These are phyloP conservation scores for Metacarcinus magister DNA, from an alignment of 2,888 invertebrate genomes.

Conservation along the genomic window DNA sequence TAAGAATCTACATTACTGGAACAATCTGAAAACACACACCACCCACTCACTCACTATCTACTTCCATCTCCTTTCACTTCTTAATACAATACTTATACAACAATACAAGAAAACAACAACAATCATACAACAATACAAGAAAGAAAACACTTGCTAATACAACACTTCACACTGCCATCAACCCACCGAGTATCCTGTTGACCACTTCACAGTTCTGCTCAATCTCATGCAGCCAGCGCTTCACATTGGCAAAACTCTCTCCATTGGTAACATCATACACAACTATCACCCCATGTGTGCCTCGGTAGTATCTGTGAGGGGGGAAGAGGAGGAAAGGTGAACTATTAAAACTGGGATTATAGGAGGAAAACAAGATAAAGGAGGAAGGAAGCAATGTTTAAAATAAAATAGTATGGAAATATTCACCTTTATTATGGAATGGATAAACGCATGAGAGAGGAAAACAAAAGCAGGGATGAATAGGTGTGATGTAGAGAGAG, in stretches of 20 bases:
- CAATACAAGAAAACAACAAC: too few relatives aligned
- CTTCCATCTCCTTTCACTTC: too few relatives aligned
- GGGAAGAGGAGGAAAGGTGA: slow-evolving; percentile 62
- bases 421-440: too few relatives aligned
- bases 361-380: background rate
- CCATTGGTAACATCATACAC: slow-evolving; percentile 99
- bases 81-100: too few relatives aligned
- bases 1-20: too few relatives aligned
- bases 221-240: slow-evolving; percentile 99
- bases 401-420: too few relatives aligned
- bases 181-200: slow-evolving; percentile 96
- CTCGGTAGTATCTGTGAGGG: slow-evolving; percentile 92
- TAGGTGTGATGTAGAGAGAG: background rate
- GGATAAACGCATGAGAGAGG: background rate
- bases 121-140: too few relatives aligned
- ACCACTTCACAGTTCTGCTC: slow-evolving; percentile 99
- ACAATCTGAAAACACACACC: too few relatives aligned
- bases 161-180: background rate
- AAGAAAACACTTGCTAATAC: background rate
- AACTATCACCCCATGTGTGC: slow-evolving; percentile 99
- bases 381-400: too few relatives aligned
- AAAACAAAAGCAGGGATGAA: too few relatives aligned
- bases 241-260: slow-evolving; percentile 99
- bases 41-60: too few relatives aligned
- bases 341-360: background rate